Percentiles rank a stretch among this genome's conserved stretches.
Conservation (phyloP, 2,797 vertebrate species). For the Enteromius afrohamiltoni region DNA sequence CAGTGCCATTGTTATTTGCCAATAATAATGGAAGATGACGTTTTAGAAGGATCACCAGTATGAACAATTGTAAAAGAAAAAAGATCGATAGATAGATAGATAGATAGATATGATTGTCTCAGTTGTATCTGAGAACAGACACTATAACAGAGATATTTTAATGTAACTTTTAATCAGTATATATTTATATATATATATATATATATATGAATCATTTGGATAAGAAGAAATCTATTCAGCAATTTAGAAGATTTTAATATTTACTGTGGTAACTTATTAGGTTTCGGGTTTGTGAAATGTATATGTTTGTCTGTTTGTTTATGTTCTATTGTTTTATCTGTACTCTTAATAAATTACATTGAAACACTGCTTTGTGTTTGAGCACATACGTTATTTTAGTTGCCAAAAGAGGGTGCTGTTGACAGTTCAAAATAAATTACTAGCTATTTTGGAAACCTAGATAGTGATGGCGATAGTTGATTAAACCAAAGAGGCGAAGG, state of each 20-base stretch:
- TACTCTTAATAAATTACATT: conserved; percentile 46
- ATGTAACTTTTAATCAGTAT: conserved; percentile 40
- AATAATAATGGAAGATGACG: conserved; percentile 6
- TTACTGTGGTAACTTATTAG: conserved; percentile 65
- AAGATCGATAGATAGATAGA: too few species aligned
- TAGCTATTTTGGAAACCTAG: background rate
- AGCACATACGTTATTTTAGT: background rate
- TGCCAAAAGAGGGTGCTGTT: conserved; percentile 52
- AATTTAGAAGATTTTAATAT: conserved; percentile 52
- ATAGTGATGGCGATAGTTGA: background rate
- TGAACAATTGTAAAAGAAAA: background rate
- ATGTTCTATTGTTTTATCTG: conserved; percentile 24
- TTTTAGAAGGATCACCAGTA: conserved; percentile 13
- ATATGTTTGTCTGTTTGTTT: background rate
- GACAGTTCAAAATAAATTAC: background rate
- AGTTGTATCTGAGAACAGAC: conserved; percentile 27
- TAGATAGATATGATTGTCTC: background rate
- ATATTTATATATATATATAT: conserved; percentile 9
- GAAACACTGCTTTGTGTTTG: background rate
- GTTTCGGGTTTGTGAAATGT: conserved; percentile 36
- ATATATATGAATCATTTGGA: conserved; percentile 49
- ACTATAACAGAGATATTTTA: conserved; percentile 30
- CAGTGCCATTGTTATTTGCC: background rate
- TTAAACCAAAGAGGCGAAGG: background rate
- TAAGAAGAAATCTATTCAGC: conserved; percentile 29